These are phyloP conservation scores for Leucopsar rothschildi DNA, from an alignment of 2,113 vertebrate species.

Conservation along the genomic window DNA sequence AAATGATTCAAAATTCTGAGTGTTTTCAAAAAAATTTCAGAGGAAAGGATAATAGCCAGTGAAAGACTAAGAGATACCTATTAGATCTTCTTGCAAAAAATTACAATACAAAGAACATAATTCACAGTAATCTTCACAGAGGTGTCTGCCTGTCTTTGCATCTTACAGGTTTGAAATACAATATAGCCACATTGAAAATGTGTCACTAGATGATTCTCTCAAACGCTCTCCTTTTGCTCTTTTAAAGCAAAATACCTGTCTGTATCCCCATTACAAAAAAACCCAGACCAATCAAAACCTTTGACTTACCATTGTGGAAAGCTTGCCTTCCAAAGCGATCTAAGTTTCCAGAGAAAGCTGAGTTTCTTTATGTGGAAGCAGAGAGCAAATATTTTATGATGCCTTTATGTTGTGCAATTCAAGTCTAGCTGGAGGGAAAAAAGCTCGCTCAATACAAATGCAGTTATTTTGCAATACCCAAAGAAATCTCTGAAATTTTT, in stretches of 20 bases:
- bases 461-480: neutral
- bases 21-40: no score
- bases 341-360: neutral
- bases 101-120: no score
- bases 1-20: no score
- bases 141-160: no score
- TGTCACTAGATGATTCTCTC: neutral
- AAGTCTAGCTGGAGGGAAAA: neutral
- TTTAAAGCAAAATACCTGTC: neutral
- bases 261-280: neutral
- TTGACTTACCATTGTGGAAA: constrained; percentile 20
- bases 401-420: neutral
- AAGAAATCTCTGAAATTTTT: neutral
- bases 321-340: neutral
- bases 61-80: no score
- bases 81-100: no score
- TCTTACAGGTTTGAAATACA: no score
- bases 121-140: no score
- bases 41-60: no score
- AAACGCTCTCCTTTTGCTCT: neutral
- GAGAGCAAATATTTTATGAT: neutral
- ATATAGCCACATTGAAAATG: neutral
- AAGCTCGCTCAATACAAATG: neutral
- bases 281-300: neutral
- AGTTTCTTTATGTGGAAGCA: neutral